Conservation (phyloP, 2,113 vertebrate genomes). For the Salvelinus alpinus region DNA sequence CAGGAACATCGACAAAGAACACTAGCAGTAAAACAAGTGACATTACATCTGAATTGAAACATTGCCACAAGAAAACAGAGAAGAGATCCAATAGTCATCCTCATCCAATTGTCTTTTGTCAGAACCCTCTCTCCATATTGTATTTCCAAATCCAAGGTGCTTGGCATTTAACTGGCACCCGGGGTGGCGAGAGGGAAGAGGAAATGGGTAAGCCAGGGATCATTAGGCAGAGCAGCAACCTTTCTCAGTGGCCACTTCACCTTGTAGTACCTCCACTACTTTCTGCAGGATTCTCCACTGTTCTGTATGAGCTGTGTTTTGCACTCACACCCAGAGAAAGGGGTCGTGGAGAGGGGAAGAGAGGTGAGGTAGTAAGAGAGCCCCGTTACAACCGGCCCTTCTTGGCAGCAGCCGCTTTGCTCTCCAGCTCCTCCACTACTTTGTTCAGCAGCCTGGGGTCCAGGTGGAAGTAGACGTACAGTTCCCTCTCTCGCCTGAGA, state of each 20-base stretch:
- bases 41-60: neutral
- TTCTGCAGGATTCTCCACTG: neutral
- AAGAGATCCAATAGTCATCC: neutral
- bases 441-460: constrained; percentile 78
- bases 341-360: neutral
- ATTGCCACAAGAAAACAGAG: neutral
- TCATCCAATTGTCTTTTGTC: neutral
- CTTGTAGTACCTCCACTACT: no score
- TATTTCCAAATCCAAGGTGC: no score
- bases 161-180: no score
- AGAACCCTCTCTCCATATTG: no score
- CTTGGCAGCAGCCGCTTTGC: constrained; percentile 42
- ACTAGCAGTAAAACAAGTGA: neutral
- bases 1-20: neutral
- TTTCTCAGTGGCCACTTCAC: no score
- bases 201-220: neutral
- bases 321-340: neutral
- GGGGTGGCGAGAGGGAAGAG: no score
- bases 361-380: neutral
- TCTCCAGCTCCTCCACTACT: constrained; percentile 82
- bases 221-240: neutral
- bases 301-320: constrained; percentile 2
- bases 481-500: constrained; percentile 80
- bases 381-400: neutral
- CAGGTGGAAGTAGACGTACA: constrained; percentile 87